A percentile compares a stretch with the other conserved stretches of the same genome.
These are phyloP conservation scores for Pyrrhia umbra DNA, from an alignment of 2,888 invertebrate species.

Conservation along the genomic window DNA sequence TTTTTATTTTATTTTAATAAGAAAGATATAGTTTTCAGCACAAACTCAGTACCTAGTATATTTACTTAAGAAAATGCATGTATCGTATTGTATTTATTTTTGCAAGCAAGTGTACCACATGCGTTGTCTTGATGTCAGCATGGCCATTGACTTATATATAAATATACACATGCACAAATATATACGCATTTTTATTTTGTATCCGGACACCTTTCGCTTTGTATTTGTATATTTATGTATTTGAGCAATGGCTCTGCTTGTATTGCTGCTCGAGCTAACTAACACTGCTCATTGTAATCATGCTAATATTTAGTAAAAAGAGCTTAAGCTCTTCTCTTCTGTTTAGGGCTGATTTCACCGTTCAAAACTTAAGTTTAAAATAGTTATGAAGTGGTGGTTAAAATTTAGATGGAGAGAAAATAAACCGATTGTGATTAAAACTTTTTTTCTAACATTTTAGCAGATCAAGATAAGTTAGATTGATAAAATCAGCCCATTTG, in stretches of 20 bases:
- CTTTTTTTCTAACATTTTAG: no score
- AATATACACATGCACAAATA: slow-evolving; percentile 80
- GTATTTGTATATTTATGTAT: slow-evolving; percentile 79
- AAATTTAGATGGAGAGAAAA: no score
- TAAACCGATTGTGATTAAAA: no score
- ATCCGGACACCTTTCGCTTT: slow-evolving; percentile 60
- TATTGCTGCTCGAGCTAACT: slow-evolving; percentile 25
- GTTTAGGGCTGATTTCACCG: no score
- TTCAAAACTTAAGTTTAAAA: no score
- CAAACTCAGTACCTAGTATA: not conserved
- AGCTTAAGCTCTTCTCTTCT: no score
- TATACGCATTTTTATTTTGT: slow-evolving; percentile 82
- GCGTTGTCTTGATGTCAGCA: slow-evolving; percentile 68
- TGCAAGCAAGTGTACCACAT: slow-evolving; percentile 49
- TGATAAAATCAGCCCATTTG: no score
- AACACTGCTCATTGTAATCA: slow-evolving; percentile 15
- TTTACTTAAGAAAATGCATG: slow-evolving; percentile 16
- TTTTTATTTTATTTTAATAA: not conserved
- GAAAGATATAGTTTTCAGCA: not conserved
- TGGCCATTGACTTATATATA: slow-evolving; percentile 86
- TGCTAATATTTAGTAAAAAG: not conserved
- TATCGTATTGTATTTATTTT: slow-evolving; percentile 16
- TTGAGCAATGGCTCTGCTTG: slow-evolving; percentile 81
- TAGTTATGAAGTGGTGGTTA: no score
- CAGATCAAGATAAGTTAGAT: no score